Base-by-base conservation (phyloP, 2,888 invertebrate genomes). In the Rhogogaster chlorosoma region DNA sequence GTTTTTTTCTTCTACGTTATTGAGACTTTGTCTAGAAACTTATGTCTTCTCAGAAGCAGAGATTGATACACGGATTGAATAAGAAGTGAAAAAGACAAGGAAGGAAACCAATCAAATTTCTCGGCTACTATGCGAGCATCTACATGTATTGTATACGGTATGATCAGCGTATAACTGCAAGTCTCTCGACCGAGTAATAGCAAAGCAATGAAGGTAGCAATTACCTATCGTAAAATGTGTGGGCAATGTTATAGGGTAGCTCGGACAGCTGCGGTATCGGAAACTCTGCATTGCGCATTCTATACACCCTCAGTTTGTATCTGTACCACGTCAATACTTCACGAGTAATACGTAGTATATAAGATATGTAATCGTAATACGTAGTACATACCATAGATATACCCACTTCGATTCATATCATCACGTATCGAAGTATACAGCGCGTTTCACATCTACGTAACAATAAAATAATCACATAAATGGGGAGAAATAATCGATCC, bases 161-260 rank as follows among this genome's bases (percentile, higher is more conserved):
- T 57, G 57, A 61, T 80, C 57, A 36, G 36, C 22, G 80, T 57
- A 38, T 26, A 73, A 67, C 67, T 32, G 15, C 49, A 32, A 45
- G 77, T 22, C 49, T 77, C 77, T 53, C 38, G 42, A 77, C 26
- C 77, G 77, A 77, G 86, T 87, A 87, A 86, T 88, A 86, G 84
- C 85, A 80, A 82, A 78, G 87, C 86, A 85, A 88, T 88, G 87
- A 88, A 88, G 84, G 85, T 78, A 85, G 88, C 88, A 88, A 90
- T 90, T 89, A 89, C 89, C 89, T 88, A 88, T 88, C 87, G 88
- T 89, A 88, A 89, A 88, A 88, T 89, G 89, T 89, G 89, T 87
- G 64, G 85, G 89, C 88, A 88, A 90, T 88, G 89, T 87, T 88
- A 88, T 88, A 88, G 49, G 36, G 22, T 80, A 80, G 86, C 85